These are phyloP conservation scores for Eueides isabella DNA, from an alignment of 1,140 invertebrate species.

Conservation along the genomic window DNA sequence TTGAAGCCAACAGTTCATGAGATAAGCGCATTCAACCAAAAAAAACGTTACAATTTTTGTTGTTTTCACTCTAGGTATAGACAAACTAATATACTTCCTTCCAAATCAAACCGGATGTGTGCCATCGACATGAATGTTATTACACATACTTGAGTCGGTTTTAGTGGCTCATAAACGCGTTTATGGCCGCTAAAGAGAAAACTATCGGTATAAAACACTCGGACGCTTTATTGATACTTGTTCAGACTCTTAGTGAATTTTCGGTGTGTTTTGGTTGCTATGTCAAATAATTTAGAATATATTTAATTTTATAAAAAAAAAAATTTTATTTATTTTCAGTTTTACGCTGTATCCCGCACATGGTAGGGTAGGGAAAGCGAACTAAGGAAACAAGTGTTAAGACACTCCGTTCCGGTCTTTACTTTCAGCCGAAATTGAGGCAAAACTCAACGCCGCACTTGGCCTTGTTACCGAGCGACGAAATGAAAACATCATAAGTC, in stretches of 20 bases:
- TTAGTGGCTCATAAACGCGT: constrained; percentile 22
- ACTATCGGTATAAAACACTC: constrained; percentile 28
- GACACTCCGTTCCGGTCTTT: too few species aligned
- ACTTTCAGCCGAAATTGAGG: too few species aligned
- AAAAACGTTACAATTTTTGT: background rate
- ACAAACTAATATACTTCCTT: background rate
- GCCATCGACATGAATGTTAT: constrained; percentile 29
- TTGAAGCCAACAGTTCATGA: too few species aligned
- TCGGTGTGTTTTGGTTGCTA: background rate
- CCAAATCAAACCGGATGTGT: constrained; percentile 14
- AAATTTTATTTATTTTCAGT: too few species aligned
- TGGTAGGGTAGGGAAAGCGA: too few species aligned
- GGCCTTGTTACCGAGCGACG: too few species aligned
- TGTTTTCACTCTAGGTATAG: background rate
- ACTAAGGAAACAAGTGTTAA: too few species aligned
- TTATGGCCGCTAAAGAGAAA: constrained; percentile 22
- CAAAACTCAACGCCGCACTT: too few species aligned
- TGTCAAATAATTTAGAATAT: background rate
- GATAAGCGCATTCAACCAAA: too few species aligned
- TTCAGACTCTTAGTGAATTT: constrained; percentile 1
- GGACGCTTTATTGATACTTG: constrained; percentile 6
- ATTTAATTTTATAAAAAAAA: too few species aligned
- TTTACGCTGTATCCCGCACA: too few species aligned
- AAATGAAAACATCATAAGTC: too few species aligned
- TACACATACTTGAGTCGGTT: constrained; percentile 23